A percentile compares a stretch with the other conserved stretches of the same genome.
phyloP scores from a whole-genome alignment of 2,113 vertebrate species.

The Python bivittatus region DNA sequence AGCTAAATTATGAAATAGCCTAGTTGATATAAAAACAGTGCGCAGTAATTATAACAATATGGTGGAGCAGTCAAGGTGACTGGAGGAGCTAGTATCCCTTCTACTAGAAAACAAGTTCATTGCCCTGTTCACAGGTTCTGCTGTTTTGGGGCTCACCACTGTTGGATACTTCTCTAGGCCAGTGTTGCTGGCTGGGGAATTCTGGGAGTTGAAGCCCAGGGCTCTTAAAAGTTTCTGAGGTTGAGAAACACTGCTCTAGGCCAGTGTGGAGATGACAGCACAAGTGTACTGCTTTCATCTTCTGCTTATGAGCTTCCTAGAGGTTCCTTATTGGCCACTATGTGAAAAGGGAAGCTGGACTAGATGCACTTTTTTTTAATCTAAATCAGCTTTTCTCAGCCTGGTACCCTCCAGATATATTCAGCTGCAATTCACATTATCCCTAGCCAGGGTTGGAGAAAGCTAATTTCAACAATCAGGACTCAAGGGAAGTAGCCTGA shows the following conservation, averaged over 20 bases:
- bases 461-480: not conserved
- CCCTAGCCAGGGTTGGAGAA: not conserved
- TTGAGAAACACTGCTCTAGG: not conserved
- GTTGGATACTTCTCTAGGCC: not conserved
- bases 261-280: not conserved
- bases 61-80: not conserved
- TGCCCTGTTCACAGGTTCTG: not conserved
- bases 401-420: not conserved
- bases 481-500: not conserved
- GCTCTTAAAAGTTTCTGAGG: not conserved
- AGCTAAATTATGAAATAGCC: not conserved
- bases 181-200: not conserved
- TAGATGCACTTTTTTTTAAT: not conserved
- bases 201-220: not conserved
- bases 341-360: not conserved
- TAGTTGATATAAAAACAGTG: not conserved
- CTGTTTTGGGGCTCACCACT: not conserved
- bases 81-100: not conserved
- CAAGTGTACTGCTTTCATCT: not conserved
- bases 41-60: not conserved
- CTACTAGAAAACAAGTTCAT: not conserved
- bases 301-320: not conserved
- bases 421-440: not conserved
- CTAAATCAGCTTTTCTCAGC: not conserved
- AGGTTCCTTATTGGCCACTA: not conserved